Evolutionary conservation across 2,797 vertebrate genomes (phyloP), one percentile per base, ranked within the genome.

Genomic region (Bradypodion pumilum): DNA sequence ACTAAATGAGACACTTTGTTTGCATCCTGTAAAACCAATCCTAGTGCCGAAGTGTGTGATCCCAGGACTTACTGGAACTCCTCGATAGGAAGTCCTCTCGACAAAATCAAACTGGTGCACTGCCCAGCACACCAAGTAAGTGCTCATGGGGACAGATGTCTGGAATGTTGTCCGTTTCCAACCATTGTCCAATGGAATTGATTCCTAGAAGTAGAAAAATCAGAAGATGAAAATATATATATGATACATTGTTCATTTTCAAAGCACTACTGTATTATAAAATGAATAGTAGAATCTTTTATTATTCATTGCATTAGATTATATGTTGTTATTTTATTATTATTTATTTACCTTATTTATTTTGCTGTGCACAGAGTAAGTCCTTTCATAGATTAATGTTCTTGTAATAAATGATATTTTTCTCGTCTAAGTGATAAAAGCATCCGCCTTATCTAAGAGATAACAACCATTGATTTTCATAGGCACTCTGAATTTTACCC

Each of bases 91-190:
- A 0, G 0, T 80, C 89, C 83, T 95, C 85, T 96, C 88, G 86
- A 95, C 66, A 13, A 0, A 85, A 0, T 0, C 0, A 88, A 99
- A 99, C 81, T 97, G 97, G 92, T 99, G 98, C 80, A 99, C 96
- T 0, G 98, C 98, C 90, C 99, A 99, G 91, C 98, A 98, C n/a
- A 99, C 98, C 92, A 99, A 93, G 85, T 99, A 99, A 15, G 98
- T 98, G 86, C 98, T 99, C 98, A 99, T 99, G n/a, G 96, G 97
- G 72, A 99, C 95, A 0, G 99, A 98, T 86, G 94, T 96, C 75
- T 90, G 0, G 87, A 99, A 99, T 78, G 89, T 94, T 12, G 98
- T 98, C 91, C 78, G 96, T 0, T 0, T 49, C 95, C 96, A 98
- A 16, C 91, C 91, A 73, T 59, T 23, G 0, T 80, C 49, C 7